Evolutionary conservation across 2,888 invertebrate genomes (phyloP).

Genomic region (Agrotis segetum): DNA sequence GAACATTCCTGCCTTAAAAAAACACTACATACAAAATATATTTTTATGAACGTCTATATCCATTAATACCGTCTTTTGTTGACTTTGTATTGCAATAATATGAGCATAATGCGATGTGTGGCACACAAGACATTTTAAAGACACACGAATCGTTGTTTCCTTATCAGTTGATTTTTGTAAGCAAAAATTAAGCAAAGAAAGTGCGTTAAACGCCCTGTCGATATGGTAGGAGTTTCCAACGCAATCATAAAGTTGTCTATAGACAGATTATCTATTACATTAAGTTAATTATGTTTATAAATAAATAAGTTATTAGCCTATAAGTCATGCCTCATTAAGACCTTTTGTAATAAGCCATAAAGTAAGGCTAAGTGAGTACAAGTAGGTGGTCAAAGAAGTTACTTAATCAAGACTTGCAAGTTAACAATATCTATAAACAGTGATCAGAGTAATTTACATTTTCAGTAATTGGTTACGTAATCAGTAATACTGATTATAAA

Average conservation of each 20-base stretch:
- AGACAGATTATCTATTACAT: neutral
- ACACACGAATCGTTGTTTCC: neutral
- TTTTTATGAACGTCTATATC: neutral
- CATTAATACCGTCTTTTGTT: neutral
- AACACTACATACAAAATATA: too few species aligned
- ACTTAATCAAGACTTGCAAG: slow-evolving; percentile 14
- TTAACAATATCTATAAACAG: slow-evolving; percentile 3
- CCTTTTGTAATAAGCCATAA: slow-evolving; percentile 13
- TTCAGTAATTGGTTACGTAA: slow-evolving; percentile 27
- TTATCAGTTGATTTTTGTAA: neutral
- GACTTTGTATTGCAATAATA: slow-evolving; percentile 6
- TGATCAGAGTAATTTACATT: slow-evolving; percentile 37
- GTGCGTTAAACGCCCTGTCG: neutral
- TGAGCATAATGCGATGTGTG: neutral
- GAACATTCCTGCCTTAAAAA: too few species aligned
- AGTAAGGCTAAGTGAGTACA: neutral
- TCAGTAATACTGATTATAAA: slow-evolving; percentile 9
- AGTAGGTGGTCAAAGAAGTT: slow-evolving; percentile 9
- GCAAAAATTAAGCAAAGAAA: neutral
- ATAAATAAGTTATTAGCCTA: neutral
- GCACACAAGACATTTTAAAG: neutral
- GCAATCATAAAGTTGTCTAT: neutral
- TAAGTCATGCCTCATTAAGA: slow-evolving; percentile 10
- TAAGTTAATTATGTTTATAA: slow-evolving; percentile 14
- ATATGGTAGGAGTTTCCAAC: neutral